Percentiles rank a stretch among this genome's conserved stretches.
These are phyloP conservation scores for Alethe castanea DNA, from an alignment of 2,113 vertebrate genomes.

Conservation along the genomic window DNA sequence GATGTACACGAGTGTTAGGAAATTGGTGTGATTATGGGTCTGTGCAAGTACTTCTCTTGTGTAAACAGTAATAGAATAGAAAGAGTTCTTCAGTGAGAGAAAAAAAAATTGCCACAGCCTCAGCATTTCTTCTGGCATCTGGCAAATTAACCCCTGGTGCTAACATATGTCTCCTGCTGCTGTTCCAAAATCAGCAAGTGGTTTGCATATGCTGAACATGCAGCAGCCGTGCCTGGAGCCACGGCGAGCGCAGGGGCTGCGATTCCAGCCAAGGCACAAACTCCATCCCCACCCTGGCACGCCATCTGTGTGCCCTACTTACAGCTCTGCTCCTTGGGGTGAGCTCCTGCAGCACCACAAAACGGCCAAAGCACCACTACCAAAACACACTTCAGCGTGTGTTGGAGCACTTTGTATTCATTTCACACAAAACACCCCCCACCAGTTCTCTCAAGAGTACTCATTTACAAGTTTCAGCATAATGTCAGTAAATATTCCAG, in stretches of 20 bases:
- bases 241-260: not conserved
- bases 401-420: not conserved
- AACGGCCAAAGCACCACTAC: not conserved
- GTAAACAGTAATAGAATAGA: not conserved
- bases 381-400: not conserved
- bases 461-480: not conserved
- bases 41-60: not conserved
- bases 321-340: not conserved
- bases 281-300: not conserved
- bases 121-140: not conserved
- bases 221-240: not conserved
- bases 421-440: not conserved
- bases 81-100: not conserved
- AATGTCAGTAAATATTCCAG: not conserved
- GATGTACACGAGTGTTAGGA: rapidly evolving
- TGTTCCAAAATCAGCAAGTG: constrained; percentile 6
- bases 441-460: not conserved
- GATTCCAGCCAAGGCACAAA: not conserved
- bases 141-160: constrained; percentile 17
- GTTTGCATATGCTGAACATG: constrained; percentile 15
- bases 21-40: not conserved
- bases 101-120: not conserved
- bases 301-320: constrained; percentile 17
- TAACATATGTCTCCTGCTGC: constrained; percentile 23
- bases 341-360: not conserved